Percentiles rank a stretch among this genome's conserved stretches.
Conservation (phyloP, 2,113 vertebrate genomes). For the Amphiprion ocellaris region DNA sequence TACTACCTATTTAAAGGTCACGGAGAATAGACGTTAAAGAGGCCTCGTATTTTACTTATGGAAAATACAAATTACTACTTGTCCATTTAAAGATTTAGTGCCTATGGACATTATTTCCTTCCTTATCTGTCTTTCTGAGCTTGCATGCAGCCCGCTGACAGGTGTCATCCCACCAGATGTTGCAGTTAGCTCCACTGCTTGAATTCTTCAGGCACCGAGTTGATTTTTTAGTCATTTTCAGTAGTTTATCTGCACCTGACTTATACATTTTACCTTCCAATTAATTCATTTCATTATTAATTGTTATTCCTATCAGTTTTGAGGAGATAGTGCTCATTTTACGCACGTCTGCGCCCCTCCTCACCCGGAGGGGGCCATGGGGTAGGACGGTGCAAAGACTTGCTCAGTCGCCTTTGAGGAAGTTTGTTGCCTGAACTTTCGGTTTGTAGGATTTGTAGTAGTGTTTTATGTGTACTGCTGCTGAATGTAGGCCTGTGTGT, state of each 20-base stretch:
- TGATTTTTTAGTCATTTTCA: background rate
- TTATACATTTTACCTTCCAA: background rate
- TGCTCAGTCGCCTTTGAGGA: background rate
- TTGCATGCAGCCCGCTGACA: constrained; percentile 38
- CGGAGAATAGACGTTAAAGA: no score
- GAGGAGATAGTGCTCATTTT: background rate
- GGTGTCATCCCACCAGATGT: constrained; percentile 43
- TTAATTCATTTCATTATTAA: background rate
- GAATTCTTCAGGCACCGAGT: background rate
- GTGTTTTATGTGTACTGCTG: background rate
- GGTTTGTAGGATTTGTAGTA: background rate
- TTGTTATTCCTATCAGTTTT: background rate
- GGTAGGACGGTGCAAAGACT: constrained; percentile 68
- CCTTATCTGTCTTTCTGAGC: background rate
- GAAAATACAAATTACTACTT: no score
- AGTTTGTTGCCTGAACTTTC: fast-evolving
- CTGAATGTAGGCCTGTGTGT: background rate
- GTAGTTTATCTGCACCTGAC: background rate
- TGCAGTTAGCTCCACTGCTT: background rate
- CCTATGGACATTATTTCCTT: background rate
- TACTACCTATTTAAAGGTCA: background rate
- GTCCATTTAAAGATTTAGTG: no score
- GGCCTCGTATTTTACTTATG: no score
- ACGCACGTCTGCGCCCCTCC: background rate
- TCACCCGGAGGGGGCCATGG: constrained; percentile 62